A percentile compares a stretch with the other conserved stretches of the same genome.
phyloP scores from a whole-genome alignment of 1,140 invertebrate species.

The Drosophila saltans region DNA sequence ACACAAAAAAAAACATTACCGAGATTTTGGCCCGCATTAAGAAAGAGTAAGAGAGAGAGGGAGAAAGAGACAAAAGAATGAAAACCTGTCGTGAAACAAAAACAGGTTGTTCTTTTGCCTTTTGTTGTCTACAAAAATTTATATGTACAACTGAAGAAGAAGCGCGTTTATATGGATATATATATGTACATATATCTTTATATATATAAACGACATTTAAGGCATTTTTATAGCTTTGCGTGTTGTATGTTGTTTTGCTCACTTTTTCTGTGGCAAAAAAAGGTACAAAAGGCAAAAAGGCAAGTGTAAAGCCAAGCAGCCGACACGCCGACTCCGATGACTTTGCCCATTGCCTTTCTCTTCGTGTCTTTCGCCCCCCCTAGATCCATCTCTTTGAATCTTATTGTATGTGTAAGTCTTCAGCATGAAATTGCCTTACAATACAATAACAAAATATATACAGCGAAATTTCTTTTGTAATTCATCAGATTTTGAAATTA shows the following conservation, averaged over 20 bases:
- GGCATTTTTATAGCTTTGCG: slow-evolving; percentile 75
- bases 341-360: slow-evolving; percentile 51
- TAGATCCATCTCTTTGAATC: background rate
- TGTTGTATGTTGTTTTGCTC: slow-evolving; percentile 41
- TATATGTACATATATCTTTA: slow-evolving; percentile 12
- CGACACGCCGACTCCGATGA: slow-evolving; percentile 51
- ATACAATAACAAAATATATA: slow-evolving; percentile 23
- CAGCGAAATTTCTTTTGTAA: slow-evolving; percentile 19
- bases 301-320: slow-evolving; percentile 41
- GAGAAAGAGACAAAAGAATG: slow-evolving; percentile 12
- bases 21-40: slow-evolving; percentile 70
- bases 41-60: background rate
- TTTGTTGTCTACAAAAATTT: slow-evolving; percentile 69
- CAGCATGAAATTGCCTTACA: slow-evolving; percentile 17
- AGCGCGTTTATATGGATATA: slow-evolving; percentile 41
- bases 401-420: slow-evolving; percentile 4
- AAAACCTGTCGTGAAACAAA: slow-evolving; percentile 13
- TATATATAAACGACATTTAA: slow-evolving; percentile 69
- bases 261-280: slow-evolving; percentile 35
- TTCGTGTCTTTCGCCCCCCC: background rate
- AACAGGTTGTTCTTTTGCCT: slow-evolving; percentile 72
- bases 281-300: slow-evolving; percentile 21
- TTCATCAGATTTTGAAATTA: slow-evolving; percentile 43
- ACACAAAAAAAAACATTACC: background rate
- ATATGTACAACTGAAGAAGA: slow-evolving; percentile 45